Conservation (phyloP, 2,797 vertebrate species). For the Sciurus carolinensis region DNA sequence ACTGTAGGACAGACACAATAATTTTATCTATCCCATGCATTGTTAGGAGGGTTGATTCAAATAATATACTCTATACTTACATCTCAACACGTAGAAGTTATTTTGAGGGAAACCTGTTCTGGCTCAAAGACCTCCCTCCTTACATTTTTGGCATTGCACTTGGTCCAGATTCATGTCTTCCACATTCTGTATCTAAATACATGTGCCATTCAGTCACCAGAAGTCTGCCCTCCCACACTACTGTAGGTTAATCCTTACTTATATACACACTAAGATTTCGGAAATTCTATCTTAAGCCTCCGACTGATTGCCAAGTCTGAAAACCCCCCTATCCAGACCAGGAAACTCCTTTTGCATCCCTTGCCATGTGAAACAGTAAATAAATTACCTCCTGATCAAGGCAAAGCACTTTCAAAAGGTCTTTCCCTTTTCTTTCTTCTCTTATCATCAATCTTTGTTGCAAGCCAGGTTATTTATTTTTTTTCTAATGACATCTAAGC, state of each 20-base stretch:
- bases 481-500: constrained; percentile 70
- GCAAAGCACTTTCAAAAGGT: constrained; percentile 63
- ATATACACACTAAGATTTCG: background rate
- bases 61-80: background rate
- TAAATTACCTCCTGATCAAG: constrained; percentile 76
- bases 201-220: background rate
- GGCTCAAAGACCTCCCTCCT: background rate
- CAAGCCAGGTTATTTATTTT: constrained; percentile 67
- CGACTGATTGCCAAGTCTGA: constrained; percentile 29
- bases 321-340: constrained; percentile 13
- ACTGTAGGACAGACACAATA: background rate
- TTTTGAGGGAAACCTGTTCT: constrained; percentile 1
- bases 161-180: constrained; percentile 5
- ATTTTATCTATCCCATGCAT: background rate
- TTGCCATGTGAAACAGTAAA: constrained; percentile 73
- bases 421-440: constrained; percentile 76
- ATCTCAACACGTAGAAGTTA: background rate
- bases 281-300: constrained; percentile 46
- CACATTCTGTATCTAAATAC: background rate
- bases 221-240: background rate
- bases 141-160: background rate
- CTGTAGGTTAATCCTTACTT: background rate
- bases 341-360: constrained; percentile 66
- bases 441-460: constrained; percentile 77
- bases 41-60: constrained; percentile 1